phyloP scores from a whole-genome alignment of 1,140 invertebrate genomes.

The Carposina sasakii region DNA sequence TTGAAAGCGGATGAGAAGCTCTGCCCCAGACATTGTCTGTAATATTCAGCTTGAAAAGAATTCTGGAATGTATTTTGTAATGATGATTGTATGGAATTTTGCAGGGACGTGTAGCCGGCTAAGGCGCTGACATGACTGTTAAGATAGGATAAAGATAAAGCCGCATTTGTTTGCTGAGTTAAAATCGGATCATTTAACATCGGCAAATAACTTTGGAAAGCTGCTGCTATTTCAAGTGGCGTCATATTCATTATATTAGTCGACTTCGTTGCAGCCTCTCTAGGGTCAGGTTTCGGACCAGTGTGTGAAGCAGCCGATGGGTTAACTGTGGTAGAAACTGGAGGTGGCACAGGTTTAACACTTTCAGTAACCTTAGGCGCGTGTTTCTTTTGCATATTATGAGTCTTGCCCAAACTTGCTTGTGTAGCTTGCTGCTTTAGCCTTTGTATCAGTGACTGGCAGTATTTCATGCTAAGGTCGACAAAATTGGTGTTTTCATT shows the following conservation, averaged over 20 bases:
- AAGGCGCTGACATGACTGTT: conserved; percentile 54
- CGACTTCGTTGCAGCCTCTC: conserved; percentile 10
- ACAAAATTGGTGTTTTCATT: conserved; percentile 59
- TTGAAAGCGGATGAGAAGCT: conserved; percentile 40
- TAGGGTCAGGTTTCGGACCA: conserved; percentile 26
- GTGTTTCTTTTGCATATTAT: conserved; percentile 50
- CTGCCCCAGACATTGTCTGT: conserved; percentile 47
- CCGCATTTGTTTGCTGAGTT: conserved; percentile 49
- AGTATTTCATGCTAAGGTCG: conserved; percentile 63
- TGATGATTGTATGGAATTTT: conserved; percentile 41
- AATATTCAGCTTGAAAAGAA: conserved; percentile 60
- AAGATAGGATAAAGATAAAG: conserved; percentile 49
- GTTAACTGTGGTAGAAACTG: not conserved
- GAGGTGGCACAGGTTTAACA: conserved; percentile 21
- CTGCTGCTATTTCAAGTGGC: conserved; percentile 45
- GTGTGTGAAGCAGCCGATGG: conserved; percentile 18
- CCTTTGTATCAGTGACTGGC: conserved; percentile 42
- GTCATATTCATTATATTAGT: conserved; percentile 47
- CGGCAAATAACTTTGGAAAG: conserved; percentile 54
- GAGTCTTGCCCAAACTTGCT: conserved; percentile 42
- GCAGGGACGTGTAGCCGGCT: conserved; percentile 37
- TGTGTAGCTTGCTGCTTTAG: conserved; percentile 52
- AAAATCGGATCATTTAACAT: conserved; percentile 49
- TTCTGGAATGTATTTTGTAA: conserved; percentile 45
- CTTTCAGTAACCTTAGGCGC: conserved; percentile 34